phyloP scores from a whole-genome alignment of 2,797 vertebrate species.

The Bucorvus abyssinicus region DNA sequence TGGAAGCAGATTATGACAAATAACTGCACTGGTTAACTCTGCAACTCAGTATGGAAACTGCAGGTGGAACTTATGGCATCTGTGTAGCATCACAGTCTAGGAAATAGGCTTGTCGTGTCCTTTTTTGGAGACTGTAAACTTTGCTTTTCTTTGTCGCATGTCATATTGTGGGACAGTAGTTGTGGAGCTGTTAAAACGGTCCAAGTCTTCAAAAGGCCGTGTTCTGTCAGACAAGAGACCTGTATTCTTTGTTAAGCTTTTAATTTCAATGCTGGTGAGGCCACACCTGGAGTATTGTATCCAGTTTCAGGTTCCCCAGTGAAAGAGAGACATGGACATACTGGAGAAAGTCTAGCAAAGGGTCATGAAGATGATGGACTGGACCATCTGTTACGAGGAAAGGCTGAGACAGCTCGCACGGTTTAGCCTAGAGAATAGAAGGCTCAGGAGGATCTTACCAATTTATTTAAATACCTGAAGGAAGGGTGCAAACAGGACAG shows the following conservation, averaged over 20 bases:
- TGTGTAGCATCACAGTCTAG: not conserved
- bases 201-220: not conserved
- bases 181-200: not conserved
- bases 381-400: not conserved
- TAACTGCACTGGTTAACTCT: not conserved
- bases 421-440: not conserved
- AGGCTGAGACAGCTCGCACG: not conserved
- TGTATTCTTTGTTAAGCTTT: not conserved
- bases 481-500: not conserved
- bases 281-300: not conserved
- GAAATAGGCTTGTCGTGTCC: not conserved
- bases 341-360: not conserved
- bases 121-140: not conserved
- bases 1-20: not conserved
- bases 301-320: fast-evolving
- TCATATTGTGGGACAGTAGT: not conserved
- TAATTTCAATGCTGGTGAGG: not conserved
- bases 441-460: not conserved
- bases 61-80: not conserved
- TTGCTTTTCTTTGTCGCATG: not conserved
- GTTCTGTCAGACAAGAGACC: not conserved
- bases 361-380: not conserved
- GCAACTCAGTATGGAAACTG: not conserved
- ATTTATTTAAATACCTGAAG: not conserved
- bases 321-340: fast-evolving